phyloP scores from a whole-genome alignment of 2,888 invertebrate species.

The Lydus trimaculatus region DNA sequence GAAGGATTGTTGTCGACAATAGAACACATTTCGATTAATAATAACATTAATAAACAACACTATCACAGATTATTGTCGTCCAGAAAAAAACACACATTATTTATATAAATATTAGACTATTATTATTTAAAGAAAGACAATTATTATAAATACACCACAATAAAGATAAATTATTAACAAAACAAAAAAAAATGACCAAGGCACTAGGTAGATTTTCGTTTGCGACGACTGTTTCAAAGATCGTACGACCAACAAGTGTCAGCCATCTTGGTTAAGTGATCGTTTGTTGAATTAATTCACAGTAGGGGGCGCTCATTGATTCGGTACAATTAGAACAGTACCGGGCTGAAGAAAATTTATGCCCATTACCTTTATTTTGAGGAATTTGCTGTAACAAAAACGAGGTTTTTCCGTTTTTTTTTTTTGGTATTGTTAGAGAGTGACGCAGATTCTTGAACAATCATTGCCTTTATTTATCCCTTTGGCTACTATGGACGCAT shows the following conservation, averaged over 20 bases:
- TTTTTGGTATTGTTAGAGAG: too few relatives aligned
- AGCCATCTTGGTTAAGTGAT: slow-evolving; percentile 56
- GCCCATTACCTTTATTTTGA: not conserved
- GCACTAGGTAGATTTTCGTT: slow-evolving; percentile 44
- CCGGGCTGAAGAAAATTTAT: not conserved
- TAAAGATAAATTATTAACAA: too few relatives aligned
- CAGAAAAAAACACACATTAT: slow-evolving; percentile 30
- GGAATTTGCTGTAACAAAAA: too few relatives aligned
- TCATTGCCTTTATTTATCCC: too few relatives aligned
- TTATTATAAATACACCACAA: not conserved
- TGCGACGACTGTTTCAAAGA: slow-evolving; percentile 47
- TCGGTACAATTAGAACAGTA: not conserved
- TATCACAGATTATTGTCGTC: slow-evolving; percentile 33
- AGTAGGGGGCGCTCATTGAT: not conserved
- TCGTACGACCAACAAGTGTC: slow-evolving; percentile 59
- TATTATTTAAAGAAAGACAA: not conserved
- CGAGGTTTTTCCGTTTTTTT: too few relatives aligned
- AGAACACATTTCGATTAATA: slow-evolving; percentile 52
- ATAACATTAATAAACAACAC: slow-evolving; percentile 50
- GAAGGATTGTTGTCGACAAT: slow-evolving; percentile 45
- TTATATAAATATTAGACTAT: not conserved
- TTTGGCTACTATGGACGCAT: too few relatives aligned
- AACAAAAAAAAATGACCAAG: slow-evolving; percentile 37
- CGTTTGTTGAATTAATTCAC: not conserved
- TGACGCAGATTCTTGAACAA: too few relatives aligned